These are phyloP conservation scores for Drosophila prosaltans DNA, from an alignment of 1,140 invertebrate genomes.

Conservation along the genomic window DNA sequence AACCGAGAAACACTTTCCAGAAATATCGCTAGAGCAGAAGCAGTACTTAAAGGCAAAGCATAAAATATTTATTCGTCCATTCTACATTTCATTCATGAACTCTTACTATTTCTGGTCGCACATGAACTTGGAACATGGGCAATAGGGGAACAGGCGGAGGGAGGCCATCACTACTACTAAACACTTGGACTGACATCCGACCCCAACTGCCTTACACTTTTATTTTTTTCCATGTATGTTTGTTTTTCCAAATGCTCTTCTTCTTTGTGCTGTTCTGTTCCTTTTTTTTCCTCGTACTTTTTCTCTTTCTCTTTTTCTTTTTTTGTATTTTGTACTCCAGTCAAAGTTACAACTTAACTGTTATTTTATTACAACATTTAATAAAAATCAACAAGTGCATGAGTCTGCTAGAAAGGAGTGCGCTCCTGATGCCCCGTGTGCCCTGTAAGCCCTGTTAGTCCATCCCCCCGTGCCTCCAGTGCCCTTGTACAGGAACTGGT, in stretches of 20 bases:
- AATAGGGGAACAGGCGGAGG: not conserved
- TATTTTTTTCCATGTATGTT: conserved; percentile 28
- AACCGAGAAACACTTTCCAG: conserved; percentile 24
- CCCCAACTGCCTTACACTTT: not conserved
- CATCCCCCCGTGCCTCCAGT: conserved; percentile 27
- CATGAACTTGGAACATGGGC: conserved; percentile 37
- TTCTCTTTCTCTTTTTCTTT: conserved; percentile 58
- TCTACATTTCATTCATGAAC: conserved; percentile 80
- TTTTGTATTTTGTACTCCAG: conserved; percentile 72
- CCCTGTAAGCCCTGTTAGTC: conserved; percentile 10
- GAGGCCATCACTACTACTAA: not conserved
- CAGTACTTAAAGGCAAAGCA: conserved; percentile 68
- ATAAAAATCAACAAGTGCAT: conserved; percentile 83
- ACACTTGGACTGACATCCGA: conserved; percentile 16
- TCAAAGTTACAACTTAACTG: conserved; percentile 82
- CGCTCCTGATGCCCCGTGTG: conserved; percentile 23
- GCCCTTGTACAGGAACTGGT: conserved; percentile 11
- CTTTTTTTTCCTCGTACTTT: conserved; percentile 64
- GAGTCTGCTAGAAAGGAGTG: conserved; percentile 68
- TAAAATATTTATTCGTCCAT: conserved; percentile 81
- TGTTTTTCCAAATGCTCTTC: conserved; percentile 20
- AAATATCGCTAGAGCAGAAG: conserved; percentile 27
- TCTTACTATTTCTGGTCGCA: conserved; percentile 65
- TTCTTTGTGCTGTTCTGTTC: conserved; percentile 39
- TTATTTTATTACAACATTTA: conserved; percentile 83